Conservation (phyloP, 1,140 invertebrate genomes). For the Lanistes nyassanus region DNA sequence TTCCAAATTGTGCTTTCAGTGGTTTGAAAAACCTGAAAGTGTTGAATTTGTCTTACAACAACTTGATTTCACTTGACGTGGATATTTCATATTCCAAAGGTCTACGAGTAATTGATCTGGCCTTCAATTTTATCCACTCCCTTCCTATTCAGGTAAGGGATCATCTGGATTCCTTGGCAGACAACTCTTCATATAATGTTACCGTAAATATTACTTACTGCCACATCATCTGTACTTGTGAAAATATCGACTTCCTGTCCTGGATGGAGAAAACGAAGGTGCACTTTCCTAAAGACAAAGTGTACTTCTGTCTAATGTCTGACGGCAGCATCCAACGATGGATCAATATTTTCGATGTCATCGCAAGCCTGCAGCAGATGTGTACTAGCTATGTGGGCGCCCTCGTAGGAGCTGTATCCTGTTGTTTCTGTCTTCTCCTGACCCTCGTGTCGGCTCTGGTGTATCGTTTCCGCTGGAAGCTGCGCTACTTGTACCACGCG, state of each 20-base stretch:
- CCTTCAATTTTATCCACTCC: slow-evolving; percentile 24
- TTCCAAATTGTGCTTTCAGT: slow-evolving; percentile 18
- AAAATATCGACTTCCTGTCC: slow-evolving; percentile 31
- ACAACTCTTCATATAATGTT: background rate
- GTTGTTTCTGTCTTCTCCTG: slow-evolving; percentile 20
- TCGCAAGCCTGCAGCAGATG: slow-evolving; percentile 17
- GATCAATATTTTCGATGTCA: slow-evolving; percentile 15
- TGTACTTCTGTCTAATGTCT: slow-evolving; percentile 26
- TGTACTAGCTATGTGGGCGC: slow-evolving; percentile 28
- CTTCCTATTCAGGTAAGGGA: background rate
- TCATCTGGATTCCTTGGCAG: slow-evolving; percentile 4
- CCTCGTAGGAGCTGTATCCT: slow-evolving; percentile 20
- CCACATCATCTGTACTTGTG: slow-evolving; percentile 37
- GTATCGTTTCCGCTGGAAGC: slow-evolving; percentile 35
- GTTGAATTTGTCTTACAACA: slow-evolving; percentile 22
- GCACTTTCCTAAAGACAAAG: background rate
- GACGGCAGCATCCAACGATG: slow-evolving; percentile 17
- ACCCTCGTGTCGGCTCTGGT: slow-evolving; percentile 9
- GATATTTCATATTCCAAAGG: slow-evolving; percentile 18
- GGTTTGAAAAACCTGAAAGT: slow-evolving; percentile 14
- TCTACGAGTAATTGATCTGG: slow-evolving; percentile 23
- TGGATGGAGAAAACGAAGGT: slow-evolving; percentile 33
- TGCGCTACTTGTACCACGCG: slow-evolving; percentile 32
- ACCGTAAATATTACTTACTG: slow-evolving; percentile 26
- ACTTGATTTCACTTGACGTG: slow-evolving; percentile 10